Conservation (phyloP, 2,888 invertebrate species). For the Lamproptera curius region DNA sequence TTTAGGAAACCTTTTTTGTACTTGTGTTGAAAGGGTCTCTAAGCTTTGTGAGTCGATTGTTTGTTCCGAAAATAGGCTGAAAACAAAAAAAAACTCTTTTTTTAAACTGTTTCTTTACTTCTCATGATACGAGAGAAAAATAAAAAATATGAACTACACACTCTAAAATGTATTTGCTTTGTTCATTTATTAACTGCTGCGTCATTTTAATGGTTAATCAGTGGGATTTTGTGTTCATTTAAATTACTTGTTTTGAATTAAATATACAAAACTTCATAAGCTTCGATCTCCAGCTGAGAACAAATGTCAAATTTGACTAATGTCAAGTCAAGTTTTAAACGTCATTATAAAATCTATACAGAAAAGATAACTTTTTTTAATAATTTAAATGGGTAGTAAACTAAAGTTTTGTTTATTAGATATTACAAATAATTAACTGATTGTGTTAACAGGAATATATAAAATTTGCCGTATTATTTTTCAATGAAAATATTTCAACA, state of each 20-base stretch:
- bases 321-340: neutral
- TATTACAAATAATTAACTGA: neutral
- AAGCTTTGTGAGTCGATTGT: slow-evolving; percentile 85
- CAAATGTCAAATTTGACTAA: slow-evolving; percentile 7
- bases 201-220: slow-evolving; percentile 42
- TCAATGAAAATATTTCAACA: neutral
- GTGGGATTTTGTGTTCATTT: neutral
- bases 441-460: neutral
- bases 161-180: slow-evolving; percentile 73
- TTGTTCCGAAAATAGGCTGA: slow-evolving; percentile 84
- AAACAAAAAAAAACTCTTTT: slow-evolving; percentile 24
- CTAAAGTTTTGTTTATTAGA: no score
- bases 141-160: slow-evolving; percentile 38
- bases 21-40: slow-evolving; percentile 85
- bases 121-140: slow-evolving; percentile 4
- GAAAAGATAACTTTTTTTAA: no score
- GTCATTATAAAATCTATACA: no score
- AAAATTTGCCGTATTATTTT: neutral
- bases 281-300: slow-evolving; percentile 13
- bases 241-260: slow-evolving; percentile 7
- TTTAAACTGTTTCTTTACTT: slow-evolving; percentile 13
- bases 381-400: neutral
- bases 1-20: slow-evolving; percentile 88
- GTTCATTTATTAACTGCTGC: slow-evolving; percentile 65
- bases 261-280: neutral